Base-by-base conservation (phyloP, 2,797 vertebrate species). In the Oreochromis grahami region DNA sequence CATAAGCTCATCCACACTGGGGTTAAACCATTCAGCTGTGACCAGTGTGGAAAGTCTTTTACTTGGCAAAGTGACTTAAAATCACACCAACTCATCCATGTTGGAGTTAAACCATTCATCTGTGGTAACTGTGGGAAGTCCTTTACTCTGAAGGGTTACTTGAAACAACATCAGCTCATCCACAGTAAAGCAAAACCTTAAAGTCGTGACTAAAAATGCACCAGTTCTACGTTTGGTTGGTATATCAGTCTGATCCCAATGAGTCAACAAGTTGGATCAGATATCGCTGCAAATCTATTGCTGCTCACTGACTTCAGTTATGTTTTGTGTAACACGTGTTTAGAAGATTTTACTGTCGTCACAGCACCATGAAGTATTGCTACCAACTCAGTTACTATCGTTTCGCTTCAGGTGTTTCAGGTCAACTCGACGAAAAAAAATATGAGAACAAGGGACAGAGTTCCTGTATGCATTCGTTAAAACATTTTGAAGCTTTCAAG, bases 361-460 rank as follows among this genome's bases (percentile, higher is more conserved):
- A 58, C 56, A 58, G 56, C 56, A 34, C 29, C 29, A 34, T 58
- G 15, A 32, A 58, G 5, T 32, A 19, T 58, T 32, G 56, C 56
- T 19, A 34, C 26, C 0, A 0, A 32, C 55, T 58, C 26, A 0
- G 26, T 58, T 58, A 58, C 29, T 32, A 32, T 58, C 15, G 3
- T 58, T 58, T 58, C 0, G 15, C 56, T 32, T 58, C 56, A 32
- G 29, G 3, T 58, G 56, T 32, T 32, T 32, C 56, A 58, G 26
- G 29, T 58, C 0, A 58, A 32, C 56, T 58, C 5, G 0, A 58
- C 0, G 1, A 17, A 17, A 32, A 8, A 32, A 32, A 58, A 58
- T 58, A 58, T 58, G 8, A 58, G 29, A 32, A 32, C 26, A 58
- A 32, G 29, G 29, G 55, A 58, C 55, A 58, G 55, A 58, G 15